Percentiles rank a stretch among this genome's conserved stretches.
These are phyloP conservation scores for Odontophorus gujanensis DNA, from an alignment of 2,113 vertebrate genomes.

Conservation along the genomic window DNA sequence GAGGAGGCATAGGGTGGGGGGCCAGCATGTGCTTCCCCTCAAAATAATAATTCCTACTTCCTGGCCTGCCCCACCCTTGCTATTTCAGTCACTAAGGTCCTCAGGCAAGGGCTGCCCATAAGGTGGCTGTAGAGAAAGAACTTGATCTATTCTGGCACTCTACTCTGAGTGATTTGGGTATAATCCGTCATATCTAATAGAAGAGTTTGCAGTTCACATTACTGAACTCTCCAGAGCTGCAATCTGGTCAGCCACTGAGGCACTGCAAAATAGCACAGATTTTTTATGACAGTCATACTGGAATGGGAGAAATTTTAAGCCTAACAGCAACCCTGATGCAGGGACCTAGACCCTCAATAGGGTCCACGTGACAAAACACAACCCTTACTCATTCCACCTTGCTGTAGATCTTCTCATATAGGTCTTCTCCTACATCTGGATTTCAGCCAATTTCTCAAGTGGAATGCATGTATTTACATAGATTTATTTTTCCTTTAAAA, in stretches of 20 bases:
- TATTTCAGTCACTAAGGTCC: constrained; percentile 11
- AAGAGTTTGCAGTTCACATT: neutral
- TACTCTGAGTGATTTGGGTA: neutral
- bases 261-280: accelerated
- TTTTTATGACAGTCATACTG: neutral
- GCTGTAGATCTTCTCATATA: neutral
- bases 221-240: neutral
- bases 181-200: neutral
- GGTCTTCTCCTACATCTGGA: neutral
- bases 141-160: neutral
- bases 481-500: neutral
- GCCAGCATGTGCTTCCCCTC: constrained; percentile 14
- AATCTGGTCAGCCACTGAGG: neutral
- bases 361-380: neutral
- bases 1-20: neutral
- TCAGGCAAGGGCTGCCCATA: neutral
- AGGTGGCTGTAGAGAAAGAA: neutral
- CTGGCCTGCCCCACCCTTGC: constrained; percentile 30
- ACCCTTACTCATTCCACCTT: neutral
- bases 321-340: neutral
- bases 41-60: constrained; percentile 31
- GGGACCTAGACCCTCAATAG: neutral
- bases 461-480: neutral
- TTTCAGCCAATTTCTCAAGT: neutral
- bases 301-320: neutral